Evolutionary conservation across 1,140 invertebrate genomes (phyloP).

Genomic region (Ephestia elutella): DNA sequence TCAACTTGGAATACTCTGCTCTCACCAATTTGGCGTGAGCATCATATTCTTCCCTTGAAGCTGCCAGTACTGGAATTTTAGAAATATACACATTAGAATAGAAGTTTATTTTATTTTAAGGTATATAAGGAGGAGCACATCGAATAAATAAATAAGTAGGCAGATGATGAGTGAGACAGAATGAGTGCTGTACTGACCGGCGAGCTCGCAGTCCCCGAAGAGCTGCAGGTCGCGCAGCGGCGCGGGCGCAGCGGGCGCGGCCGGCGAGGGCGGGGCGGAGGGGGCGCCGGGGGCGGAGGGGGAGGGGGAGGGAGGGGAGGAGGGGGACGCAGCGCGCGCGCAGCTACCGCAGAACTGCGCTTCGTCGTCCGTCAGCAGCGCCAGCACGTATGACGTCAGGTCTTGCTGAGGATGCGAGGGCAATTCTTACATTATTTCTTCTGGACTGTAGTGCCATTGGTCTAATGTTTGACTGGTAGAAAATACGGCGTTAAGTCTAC

Average conservation of each 20-base stretch:
- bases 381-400: slow-evolving; percentile 50
- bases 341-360: slow-evolving; percentile 40
- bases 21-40: slow-evolving; percentile 58
- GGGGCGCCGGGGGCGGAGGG: slow-evolving; percentile 18
- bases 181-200: too few relatives aligned
- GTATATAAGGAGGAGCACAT: too few relatives aligned
- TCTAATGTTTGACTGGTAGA: too few relatives aligned
- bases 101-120: neutral
- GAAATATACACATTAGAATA: neutral
- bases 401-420: slow-evolving; percentile 51
- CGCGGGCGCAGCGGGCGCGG: slow-evolving; percentile 19
- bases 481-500: too few relatives aligned
- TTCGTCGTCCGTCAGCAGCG: slow-evolving; percentile 58
- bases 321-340: slow-evolving; percentile 11
- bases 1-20: slow-evolving; percentile 49
- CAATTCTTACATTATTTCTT: too few relatives aligned
- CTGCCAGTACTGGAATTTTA: slow-evolving; percentile 35
- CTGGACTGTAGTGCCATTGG: too few relatives aligned
- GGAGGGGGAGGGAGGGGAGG: too few relatives aligned
- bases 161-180: too few relatives aligned
- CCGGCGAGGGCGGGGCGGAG: slow-evolving; percentile 29
- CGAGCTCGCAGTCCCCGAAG: slow-evolving; percentile 61
- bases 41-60: slow-evolving; percentile 55
- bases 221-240: slow-evolving; percentile 53
- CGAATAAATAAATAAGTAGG: too few relatives aligned